Percentiles rank a stretch among this genome's conserved stretches.
phyloP scores from a whole-genome alignment of 2,888 invertebrate species.

The Pelosia muscerda region DNA sequence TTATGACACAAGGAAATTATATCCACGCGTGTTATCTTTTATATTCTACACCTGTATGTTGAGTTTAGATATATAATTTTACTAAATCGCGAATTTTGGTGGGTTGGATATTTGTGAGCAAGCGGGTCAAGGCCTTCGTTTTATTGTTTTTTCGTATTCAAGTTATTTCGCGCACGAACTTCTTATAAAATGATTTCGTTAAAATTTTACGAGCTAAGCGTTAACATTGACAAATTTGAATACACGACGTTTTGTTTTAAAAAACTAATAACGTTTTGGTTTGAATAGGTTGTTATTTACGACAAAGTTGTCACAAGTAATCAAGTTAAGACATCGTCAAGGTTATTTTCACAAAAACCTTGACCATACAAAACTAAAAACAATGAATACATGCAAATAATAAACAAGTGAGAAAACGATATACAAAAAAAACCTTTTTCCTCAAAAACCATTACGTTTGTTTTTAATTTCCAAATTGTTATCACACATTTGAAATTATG shows the following conservation, averaged over 20 bases:
- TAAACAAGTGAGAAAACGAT: slow-evolving; percentile 47
- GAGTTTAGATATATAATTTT: slow-evolving; percentile 41
- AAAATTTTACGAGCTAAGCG: neutral
- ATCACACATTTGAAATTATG: slow-evolving; percentile 30
- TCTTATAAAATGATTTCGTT: neutral
- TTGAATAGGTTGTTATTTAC: slow-evolving; percentile 61
- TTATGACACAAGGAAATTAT: slow-evolving; percentile 64
- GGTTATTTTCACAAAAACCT: slow-evolving; percentile 52
- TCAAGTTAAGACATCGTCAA: slow-evolving; percentile 56
- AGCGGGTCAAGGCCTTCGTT: neutral
- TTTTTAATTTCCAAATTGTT: slow-evolving; percentile 42
- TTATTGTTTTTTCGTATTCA: neutral
- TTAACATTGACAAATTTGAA: neutral
- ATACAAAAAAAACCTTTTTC: slow-evolving; percentile 42
- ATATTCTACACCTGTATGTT: slow-evolving; percentile 57
- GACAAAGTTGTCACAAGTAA: slow-evolving; percentile 50
- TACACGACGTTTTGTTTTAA: neutral
- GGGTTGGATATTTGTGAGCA: slow-evolving; percentile 13
- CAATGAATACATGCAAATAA: slow-evolving; percentile 27
- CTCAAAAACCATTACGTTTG: slow-evolving; percentile 47
- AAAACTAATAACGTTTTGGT: slow-evolving; percentile 37
- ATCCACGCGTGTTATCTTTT: slow-evolving; percentile 63
- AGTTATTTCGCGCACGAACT: neutral
- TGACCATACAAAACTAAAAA: slow-evolving; percentile 47
- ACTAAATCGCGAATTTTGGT: slow-evolving; percentile 17